Evolutionary conservation across 2,888 invertebrate genomes (phyloP), one percentile per base, ranked within the genome.

Genomic region (Julus scandinavius): DNA sequence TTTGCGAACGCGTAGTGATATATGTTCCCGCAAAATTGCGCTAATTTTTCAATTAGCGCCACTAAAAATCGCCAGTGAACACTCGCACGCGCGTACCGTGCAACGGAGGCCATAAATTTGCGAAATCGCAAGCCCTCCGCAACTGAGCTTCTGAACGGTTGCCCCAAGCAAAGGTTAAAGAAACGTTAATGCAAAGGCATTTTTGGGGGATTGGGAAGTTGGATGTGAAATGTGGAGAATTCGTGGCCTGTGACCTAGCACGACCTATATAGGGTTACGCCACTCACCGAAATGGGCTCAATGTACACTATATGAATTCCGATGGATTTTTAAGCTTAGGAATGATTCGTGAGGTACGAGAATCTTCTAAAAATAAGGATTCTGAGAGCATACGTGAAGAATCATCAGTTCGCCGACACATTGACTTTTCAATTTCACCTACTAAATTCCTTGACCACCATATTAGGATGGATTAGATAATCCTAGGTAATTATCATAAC

Each of bases 1-100:
- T 87, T 87, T 40, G 17, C 85, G 9, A 41, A 41, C 41, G 41
- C 15, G 13, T 6, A 49, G n/a, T 85, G 85, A 85, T 85, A 49
- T 41, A 85, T 20, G 49, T 11, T 3, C 49, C 41, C 49, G 20
- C 85, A 85, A 41, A 41, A 85, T 85, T 85, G 85, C 45, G 49
- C 85, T 85, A 85, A 85, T 85, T 85, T 85, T 85, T 41, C 85
- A 85, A 85, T 85, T 49, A 85, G 41, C 20, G 45, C 20, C 85
- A 85, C n/a, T 49, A 85, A 85, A 85, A 85, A 85, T 85, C 49
- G 84, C 84, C 15, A 38, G 40, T 13, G 15, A 84, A 84, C 84
- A 17, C 29, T 5, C n/a, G 85, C 85, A 85, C 85, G 85, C 85
- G 85, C 85, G 13, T 17, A 38, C 29, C 58, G 58, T 63, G 6